These are phyloP conservation scores for Arothron firmamentum DNA, from an alignment of 2,113 vertebrate genomes.

Conservation along the genomic window DNA sequence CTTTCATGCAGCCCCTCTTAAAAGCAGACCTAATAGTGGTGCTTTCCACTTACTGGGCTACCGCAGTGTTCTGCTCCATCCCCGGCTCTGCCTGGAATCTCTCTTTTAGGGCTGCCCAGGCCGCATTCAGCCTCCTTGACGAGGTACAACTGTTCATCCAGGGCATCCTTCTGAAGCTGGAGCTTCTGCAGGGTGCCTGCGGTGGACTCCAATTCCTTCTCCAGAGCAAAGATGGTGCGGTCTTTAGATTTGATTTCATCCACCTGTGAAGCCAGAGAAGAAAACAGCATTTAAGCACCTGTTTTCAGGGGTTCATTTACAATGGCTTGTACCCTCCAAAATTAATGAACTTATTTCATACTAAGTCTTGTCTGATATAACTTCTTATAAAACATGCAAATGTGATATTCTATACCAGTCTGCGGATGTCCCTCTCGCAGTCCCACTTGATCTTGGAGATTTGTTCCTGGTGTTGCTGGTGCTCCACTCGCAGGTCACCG, in stretches of 20 bases:
- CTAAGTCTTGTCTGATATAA: neutral
- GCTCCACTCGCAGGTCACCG: constrained; percentile 90
- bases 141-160: constrained; percentile 97
- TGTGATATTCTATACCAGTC: constrained; percentile 75
- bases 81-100: constrained; percentile 92
- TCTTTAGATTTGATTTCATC: constrained; percentile 98
- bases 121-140: constrained; percentile 96
- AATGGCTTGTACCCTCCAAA: neutral
- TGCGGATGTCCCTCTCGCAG: constrained; percentile 90
- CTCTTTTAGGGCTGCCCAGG: constrained; percentile 94
- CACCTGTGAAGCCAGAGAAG: constrained; percentile 76
- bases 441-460: constrained; percentile 99
- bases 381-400: neutral
- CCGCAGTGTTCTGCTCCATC: constrained; percentile 95
- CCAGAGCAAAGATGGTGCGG: constrained; percentile 92
- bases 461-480: constrained; percentile 96
- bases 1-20: too few species aligned
- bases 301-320: neutral
- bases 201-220: constrained; percentile 92
- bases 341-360: neutral
- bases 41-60: constrained; percentile 82
- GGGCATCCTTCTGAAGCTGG: constrained; percentile 93
- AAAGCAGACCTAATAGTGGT: neutral
- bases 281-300: neutral
- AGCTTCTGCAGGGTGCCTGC: constrained; percentile 90